Base-by-base conservation (phyloP, 1,140 invertebrate species). In the Laodelphax striatellus region DNA sequence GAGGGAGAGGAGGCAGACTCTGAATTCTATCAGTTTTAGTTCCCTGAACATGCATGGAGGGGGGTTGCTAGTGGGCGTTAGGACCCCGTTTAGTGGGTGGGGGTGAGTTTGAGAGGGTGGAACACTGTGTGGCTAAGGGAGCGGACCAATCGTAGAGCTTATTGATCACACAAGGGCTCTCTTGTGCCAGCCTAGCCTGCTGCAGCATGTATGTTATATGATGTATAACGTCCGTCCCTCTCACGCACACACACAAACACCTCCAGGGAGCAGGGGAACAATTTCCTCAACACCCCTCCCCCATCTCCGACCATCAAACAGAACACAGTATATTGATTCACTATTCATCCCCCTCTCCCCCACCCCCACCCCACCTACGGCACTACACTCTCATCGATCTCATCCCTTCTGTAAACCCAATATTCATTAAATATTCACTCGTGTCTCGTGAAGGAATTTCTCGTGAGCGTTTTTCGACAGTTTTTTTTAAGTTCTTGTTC, bases 161-260 rank as follows among this genome's bases (percentile, higher is more conserved):
- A 65, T 65, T 62, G 64, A 65, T 65, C 58, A 65, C 50, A 41
- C 55, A 31, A 44, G 50, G 19, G 16, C 19, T 31, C 44, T 31
- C 43, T 22, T 8, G 43, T 58, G 19, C 28, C 34, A 16, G 28
- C 44, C 43, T 41, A n/a, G 43, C n/a, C n/a, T n/a, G n/a, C n/a
- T n/a, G n/a, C n/a, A n/a, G n/a, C 61, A 65, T 63, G 61, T 63
- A 61, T 63, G 61, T 61, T 65, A 65, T 65, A 65, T 65, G 64
- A 63, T 65, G 64, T 63, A 65, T 63, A 63, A 61, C 61, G 57
- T 55, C 42, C 52, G 9, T 46, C 57, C 62, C 57, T 59, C 52
- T 60, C 60, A 31, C 50, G 9, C 52, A 34, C 58, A 34, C 24
- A 14, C 58, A 17, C 21, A 28, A 13, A 54, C 50, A 22, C 52